Base-by-base conservation (phyloP, 2,113 vertebrate genomes). In the Psophia crepitans region DNA sequence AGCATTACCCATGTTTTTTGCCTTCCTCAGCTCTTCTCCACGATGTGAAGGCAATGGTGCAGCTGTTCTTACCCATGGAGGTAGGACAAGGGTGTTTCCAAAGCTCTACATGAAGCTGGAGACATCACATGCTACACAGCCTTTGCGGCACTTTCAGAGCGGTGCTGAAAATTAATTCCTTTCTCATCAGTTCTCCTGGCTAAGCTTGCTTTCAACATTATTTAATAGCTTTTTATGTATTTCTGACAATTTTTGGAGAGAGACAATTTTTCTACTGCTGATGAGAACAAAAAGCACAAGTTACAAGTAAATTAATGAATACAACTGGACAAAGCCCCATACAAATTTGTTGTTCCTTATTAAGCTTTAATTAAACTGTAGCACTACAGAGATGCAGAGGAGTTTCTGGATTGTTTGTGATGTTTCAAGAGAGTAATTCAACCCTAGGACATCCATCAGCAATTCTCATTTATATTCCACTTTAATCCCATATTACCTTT, bases 361-460 rank as follows among this genome's bases (percentile, higher is more conserved):
- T 80, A 84, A 93, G 37, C 60, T 94, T 91, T 94, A 87, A 94
- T 93, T 94, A 84, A 91, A 90, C 65, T 74, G 22, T 28, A 88
- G 61, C 73, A 33, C 53, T 69, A n/a, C 28, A 27, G 57, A 58
- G 73, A 87, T 44, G 15, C 73, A 92, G 53, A 87, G 68, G 73
- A 73, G 41, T 79, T 93, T 92, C 89, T 82, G 80, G 61, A 17
- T 58, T 92, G 83, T 89, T 94, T 84, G 81, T 61, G 84, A 57
- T 69, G 66, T 78, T 93, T 82, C 33, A 56, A 39, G 74, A 68
- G 65, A 68, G 49, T 68, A 71, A 87, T 94, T 87, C 75, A 73
- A 89, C 20, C 28, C 33, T 53, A 75, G 74, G 61, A 91, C 49
- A 73, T 78, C 26, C 56, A 89, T 82, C 90, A 89, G 35, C 49